Percentiles rank a stretch among this genome's conserved stretches.
These are phyloP conservation scores for Halocaridina rubra DNA, from an alignment of 2,888 invertebrate genomes.

Conservation along the genomic window DNA sequence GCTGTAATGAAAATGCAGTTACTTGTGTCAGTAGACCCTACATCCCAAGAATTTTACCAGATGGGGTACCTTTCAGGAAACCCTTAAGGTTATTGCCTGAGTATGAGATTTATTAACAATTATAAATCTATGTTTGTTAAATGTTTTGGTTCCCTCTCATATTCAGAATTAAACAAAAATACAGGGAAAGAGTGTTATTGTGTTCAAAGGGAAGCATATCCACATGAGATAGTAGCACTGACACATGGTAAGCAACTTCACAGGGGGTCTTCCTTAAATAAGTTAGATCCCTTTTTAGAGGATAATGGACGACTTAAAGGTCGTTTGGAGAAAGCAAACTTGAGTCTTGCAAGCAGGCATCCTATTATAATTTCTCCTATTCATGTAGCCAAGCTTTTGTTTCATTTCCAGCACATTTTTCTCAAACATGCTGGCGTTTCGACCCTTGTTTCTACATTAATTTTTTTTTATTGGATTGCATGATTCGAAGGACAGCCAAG, in stretches of 20 bases:
- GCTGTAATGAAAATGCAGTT: not conserved
- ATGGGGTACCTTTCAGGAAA: not conserved
- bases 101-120: not conserved
- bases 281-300: not conserved
- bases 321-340: constrained; percentile 4
- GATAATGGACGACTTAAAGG: constrained; percentile 9
- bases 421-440: constrained; percentile 35
- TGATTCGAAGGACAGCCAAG: constrained; percentile 6
- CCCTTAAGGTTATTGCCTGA: not conserved
- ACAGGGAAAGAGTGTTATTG: not conserved
- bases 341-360: constrained; percentile 20
- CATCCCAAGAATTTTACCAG: not conserved
- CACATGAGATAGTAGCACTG: not conserved
- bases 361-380: constrained; percentile 13
- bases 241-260: not conserved
- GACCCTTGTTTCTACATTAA: constrained; percentile 23
- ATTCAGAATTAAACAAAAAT: not conserved
- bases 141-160: not conserved
- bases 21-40: not conserved
- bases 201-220: constrained; percentile 11
- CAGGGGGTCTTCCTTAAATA: not conserved
- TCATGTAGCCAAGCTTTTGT: constrained; percentile 5
- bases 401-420: constrained; percentile 27
- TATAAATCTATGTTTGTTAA: not conserved
- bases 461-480: constrained; percentile 19